Evolutionary conservation across 2,888 invertebrate genomes (phyloP).

Genomic region (Nephrotoma flavescens): DNA sequence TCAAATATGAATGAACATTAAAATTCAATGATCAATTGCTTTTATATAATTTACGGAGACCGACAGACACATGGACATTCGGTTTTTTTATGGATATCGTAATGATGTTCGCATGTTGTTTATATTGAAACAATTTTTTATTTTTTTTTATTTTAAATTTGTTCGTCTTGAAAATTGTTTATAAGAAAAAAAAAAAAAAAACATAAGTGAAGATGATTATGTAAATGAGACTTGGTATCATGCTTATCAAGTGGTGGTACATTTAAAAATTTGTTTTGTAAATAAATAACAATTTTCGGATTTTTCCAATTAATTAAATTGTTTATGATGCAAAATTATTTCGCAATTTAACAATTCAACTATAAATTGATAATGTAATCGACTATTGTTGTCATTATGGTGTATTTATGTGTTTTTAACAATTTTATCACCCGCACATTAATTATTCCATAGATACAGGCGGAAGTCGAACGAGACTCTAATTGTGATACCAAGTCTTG

Average conservation of each 20-base stretch:
- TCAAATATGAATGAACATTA: neutral
- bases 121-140: neutral
- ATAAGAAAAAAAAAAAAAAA: too few relatives aligned
- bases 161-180: neutral
- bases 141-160: neutral
- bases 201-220: neutral
- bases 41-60: neutral
- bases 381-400: neutral
- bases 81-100: neutral
- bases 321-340: neutral
- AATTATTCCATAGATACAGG: neutral
- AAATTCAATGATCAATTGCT: neutral
- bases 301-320: neutral
- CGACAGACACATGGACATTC: neutral
- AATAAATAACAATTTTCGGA: neutral
- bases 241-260: neutral
- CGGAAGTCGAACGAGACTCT: neutral
- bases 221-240: neutral
- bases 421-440: neutral
- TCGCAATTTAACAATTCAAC: neutral
- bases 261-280: neutral
- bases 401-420: neutral
- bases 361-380: neutral
- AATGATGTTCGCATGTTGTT: neutral
- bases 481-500: neutral